Conservation (phyloP, 2,888 invertebrate species). For the Sminthurides aquaticus region DNA sequence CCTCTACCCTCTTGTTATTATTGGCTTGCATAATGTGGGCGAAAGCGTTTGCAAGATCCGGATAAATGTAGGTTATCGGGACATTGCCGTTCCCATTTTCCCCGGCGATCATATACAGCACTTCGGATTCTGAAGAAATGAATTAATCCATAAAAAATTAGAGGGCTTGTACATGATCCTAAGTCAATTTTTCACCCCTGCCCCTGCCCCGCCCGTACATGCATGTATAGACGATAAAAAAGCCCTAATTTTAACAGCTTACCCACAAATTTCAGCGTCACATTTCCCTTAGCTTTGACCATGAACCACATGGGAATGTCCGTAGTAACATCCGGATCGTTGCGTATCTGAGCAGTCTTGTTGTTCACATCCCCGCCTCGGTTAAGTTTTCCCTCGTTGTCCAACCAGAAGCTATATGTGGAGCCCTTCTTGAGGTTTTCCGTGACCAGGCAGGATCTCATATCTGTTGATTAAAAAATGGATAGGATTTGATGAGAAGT, state of each 20-base stretch:
- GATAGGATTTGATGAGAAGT: neutral
- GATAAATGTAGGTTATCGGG: constrained; percentile 9
- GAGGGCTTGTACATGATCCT: too few species aligned
- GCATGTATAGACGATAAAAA: too few species aligned
- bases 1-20: too few species aligned
- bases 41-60: constrained; percentile 14
- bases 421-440: constrained; percentile 11
- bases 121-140: constrained; percentile 9
- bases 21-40: constrained; percentile 17
- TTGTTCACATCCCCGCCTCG: constrained; percentile 6
- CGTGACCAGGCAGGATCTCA: neutral
- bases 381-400: neutral
- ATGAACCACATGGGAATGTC: constrained; percentile 13
- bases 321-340: neutral
- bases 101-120: constrained; percentile 10
- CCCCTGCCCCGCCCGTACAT: too few species aligned
- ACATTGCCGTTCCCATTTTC: neutral
- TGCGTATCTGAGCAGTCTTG: neutral
- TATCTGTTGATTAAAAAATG: constrained; percentile 7
- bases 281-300: constrained; percentile 9
- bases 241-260: too few species aligned
- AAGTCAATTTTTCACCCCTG: too few species aligned
- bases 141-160: neutral
- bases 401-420: constrained; percentile 11
- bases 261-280: constrained; percentile 18